Conservation (phyloP, 2,888 invertebrate genomes). For the Escarpia spicata region DNA sequence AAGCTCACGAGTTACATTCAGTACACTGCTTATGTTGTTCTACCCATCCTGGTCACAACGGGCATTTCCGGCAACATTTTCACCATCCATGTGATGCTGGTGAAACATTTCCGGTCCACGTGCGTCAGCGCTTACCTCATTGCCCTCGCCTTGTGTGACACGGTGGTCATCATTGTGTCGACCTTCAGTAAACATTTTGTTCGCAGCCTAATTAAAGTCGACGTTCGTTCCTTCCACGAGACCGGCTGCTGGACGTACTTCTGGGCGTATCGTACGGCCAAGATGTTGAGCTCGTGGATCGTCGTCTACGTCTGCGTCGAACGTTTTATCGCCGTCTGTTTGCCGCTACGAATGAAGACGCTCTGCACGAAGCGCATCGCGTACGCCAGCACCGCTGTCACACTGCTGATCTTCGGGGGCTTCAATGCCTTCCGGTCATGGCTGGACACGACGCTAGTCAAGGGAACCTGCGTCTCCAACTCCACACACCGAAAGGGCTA, state of each 20-base stretch:
- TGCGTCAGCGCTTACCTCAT: slow-evolving; percentile 44
- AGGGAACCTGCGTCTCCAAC: slow-evolving; percentile 41
- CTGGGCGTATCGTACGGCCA: slow-evolving; percentile 43
- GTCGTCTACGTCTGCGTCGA: slow-evolving; percentile 48
- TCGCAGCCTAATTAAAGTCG: slow-evolving; percentile 41
- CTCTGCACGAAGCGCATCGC: slow-evolving; percentile 44
- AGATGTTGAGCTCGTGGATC: slow-evolving; percentile 52
- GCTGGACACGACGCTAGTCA: slow-evolving; percentile 42
- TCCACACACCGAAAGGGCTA: background rate
- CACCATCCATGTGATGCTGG: slow-evolving; percentile 45
- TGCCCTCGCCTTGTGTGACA: slow-evolving; percentile 47
- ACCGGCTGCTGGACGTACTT: slow-evolving; percentile 48
- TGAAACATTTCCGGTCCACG: slow-evolving; percentile 38
- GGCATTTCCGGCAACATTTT: slow-evolving; percentile 46
- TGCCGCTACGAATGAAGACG: slow-evolving; percentile 44
- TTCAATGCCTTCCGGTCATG: slow-evolving; percentile 46
- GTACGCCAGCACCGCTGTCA: slow-evolving; percentile 33
- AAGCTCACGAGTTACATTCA: background rate
- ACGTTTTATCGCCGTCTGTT: slow-evolving; percentile 49
- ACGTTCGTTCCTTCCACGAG: slow-evolving; percentile 43
- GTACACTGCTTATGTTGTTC: slow-evolving; percentile 36
- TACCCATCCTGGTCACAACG: slow-evolving; percentile 41
- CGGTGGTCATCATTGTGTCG: slow-evolving; percentile 42
- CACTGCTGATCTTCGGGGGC: slow-evolving; percentile 39
- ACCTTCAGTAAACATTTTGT: slow-evolving; percentile 48